Evolutionary conservation across 2,113 vertebrate species (phyloP).

Genomic region (Cnemophilus loriae): DNA sequence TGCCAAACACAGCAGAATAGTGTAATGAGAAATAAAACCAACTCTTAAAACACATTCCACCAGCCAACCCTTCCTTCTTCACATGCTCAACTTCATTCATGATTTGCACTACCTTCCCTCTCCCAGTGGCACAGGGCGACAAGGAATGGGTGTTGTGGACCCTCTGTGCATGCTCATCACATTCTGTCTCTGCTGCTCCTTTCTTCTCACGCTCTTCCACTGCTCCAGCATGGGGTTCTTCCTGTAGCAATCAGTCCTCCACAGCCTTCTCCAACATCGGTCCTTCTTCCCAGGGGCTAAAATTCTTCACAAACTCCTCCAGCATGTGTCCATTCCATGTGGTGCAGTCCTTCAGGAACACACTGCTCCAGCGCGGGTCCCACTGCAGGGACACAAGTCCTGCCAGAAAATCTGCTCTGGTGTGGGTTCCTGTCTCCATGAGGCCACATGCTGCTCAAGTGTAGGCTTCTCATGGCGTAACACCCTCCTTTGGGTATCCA

Average conservation of each 20-base stretch:
- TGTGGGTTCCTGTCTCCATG: not conserved
- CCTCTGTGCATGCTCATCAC: not conserved
- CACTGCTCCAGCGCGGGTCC: not conserved
- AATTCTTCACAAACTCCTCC: not conserved
- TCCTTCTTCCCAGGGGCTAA: not conserved
- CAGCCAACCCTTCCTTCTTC: not conserved
- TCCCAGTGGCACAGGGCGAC: fast-evolving
- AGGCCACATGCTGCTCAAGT: not conserved
- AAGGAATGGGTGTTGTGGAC: fast-evolving
- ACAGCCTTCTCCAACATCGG: not conserved
- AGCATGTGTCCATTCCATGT: not conserved
- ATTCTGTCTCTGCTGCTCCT: fast-evolving
- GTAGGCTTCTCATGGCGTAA: not conserved
- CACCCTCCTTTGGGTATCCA: not conserved
- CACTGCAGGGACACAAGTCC: not conserved
- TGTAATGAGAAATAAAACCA: not conserved
- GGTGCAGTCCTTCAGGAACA: not conserved
- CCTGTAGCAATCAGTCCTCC: not conserved
- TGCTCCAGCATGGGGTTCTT: not conserved
- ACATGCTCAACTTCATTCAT: not conserved
- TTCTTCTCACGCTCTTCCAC: not conserved
- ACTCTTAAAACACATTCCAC: not conserved
- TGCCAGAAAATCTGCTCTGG: not conserved
- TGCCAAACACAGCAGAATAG: not conserved
- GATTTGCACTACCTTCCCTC: not conserved